phyloP scores from a whole-genome alignment of 2,113 vertebrate genomes.

The Callocephalon fimbriatum region DNA sequence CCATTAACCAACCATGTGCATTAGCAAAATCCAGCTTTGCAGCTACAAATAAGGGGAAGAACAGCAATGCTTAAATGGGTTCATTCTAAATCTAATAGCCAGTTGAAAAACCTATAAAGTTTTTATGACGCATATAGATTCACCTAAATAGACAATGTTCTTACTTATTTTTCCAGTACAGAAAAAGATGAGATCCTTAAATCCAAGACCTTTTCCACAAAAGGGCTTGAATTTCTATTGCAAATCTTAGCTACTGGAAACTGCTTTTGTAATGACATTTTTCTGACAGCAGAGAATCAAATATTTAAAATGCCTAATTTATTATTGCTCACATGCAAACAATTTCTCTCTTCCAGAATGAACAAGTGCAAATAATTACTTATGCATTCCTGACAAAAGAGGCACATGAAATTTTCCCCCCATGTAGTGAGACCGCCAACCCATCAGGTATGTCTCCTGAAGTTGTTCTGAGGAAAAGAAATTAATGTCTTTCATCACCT shows the following conservation, averaged over 20 bases:
- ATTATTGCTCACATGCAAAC: slow-evolving; percentile 20
- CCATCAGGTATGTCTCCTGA: background rate
- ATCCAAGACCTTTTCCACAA: background rate
- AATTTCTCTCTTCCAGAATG: slow-evolving; percentile 30
- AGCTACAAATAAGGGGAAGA: background rate
- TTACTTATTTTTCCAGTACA: slow-evolving; percentile 1
- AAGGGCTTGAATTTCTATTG: background rate
- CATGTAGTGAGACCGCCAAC: background rate
- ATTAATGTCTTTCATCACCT: background rate
- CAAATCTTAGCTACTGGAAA: background rate
- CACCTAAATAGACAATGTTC: background rate
- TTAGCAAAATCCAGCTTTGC: slow-evolving; percentile 28
- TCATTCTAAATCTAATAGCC: slow-evolving; percentile 21
- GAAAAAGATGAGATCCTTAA: slow-evolving; percentile 9
- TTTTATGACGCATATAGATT: background rate
- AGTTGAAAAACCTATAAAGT: slow-evolving; percentile 24
- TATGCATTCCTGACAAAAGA: slow-evolving; percentile 32
- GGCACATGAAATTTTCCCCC: background rate
- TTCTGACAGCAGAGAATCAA: slow-evolving; percentile 5
- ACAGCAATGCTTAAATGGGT: background rate
- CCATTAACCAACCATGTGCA: background rate
- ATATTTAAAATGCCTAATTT: slow-evolving; percentile 11
- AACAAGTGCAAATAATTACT: slow-evolving; percentile 38
- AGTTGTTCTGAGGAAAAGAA: slow-evolving; percentile 41
- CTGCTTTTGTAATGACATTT: slow-evolving; percentile 14